Evolutionary conservation across 2,888 invertebrate genomes (phyloP).

Genomic region (Rotaria sp.): DNA sequence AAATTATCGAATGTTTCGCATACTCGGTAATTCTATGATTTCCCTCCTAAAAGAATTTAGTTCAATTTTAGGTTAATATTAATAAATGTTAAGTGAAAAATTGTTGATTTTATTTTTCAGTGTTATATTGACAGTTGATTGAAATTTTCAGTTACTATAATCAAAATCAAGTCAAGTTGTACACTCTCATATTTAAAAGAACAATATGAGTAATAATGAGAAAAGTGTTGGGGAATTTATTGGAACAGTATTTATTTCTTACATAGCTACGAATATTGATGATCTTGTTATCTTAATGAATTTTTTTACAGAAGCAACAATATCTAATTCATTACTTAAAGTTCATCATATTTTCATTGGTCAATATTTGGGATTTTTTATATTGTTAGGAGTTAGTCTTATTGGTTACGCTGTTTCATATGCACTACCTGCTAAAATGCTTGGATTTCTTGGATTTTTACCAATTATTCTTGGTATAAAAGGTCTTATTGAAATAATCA

Average conservation of each 20-base stretch:
- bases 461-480: background rate
- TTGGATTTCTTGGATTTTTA: slow-evolving; percentile 28
- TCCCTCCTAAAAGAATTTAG: no score
- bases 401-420: background rate
- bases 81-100: no score
- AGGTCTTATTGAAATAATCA: background rate
- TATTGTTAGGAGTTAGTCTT: background rate
- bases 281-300: slow-evolving; percentile 21
- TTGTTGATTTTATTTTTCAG: no score
- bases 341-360: slow-evolving; percentile 12
- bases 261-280: background rate
- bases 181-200: background rate
- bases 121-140: no score
- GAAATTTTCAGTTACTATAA: no score
- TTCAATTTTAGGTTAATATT: no score
- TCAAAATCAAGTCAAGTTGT: no score
- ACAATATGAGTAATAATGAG: background rate
- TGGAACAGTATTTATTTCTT: background rate
- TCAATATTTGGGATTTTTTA: background rate
- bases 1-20: no score
- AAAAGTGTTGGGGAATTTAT: background rate
- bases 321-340: background rate
- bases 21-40: no score
- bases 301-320: slow-evolving; percentile 3
- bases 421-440: background rate